Evolutionary conservation across 2,888 invertebrate genomes (phyloP).

Genomic region (Lepetodrilus schrolli): DNA sequence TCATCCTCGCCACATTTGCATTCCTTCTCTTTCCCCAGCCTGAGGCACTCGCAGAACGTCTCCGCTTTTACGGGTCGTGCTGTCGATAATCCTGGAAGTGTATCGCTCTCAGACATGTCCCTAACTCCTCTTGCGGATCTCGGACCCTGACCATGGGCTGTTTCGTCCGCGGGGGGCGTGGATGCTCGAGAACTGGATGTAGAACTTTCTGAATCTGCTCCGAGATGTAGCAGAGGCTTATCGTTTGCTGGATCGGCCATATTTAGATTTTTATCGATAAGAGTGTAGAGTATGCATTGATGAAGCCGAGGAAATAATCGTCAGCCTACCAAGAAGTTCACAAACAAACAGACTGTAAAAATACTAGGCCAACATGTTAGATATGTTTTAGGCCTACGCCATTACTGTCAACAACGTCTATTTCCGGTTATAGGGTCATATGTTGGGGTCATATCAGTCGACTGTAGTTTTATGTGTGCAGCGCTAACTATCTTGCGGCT

Average conservation of each 20-base stretch:
- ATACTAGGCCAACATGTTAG: no score
- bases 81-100: background rate
- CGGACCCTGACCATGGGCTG: background rate
- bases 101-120: background rate
- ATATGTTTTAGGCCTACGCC: no score
- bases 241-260: background rate
- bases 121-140: background rate
- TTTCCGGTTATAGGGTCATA: no score
- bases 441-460: no score
- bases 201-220: background rate
- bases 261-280: no score
- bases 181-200: background rate
- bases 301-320: no score
- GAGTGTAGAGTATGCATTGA: no score
- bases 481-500: no score
- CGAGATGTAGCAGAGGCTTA: background rate
- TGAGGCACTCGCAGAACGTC: conserved; percentile 64
- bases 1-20: conserved; percentile 66
- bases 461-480: no score
- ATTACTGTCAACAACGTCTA: conserved; percentile 9
- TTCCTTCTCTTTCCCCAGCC: conserved; percentile 55
- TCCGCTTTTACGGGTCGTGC: conserved; percentile 56
- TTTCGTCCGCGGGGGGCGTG: background rate
- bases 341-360: no score
- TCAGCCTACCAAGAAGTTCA: no score